Base-by-base conservation (phyloP, 2,888 invertebrate species). In the Theretra japonica region DNA sequence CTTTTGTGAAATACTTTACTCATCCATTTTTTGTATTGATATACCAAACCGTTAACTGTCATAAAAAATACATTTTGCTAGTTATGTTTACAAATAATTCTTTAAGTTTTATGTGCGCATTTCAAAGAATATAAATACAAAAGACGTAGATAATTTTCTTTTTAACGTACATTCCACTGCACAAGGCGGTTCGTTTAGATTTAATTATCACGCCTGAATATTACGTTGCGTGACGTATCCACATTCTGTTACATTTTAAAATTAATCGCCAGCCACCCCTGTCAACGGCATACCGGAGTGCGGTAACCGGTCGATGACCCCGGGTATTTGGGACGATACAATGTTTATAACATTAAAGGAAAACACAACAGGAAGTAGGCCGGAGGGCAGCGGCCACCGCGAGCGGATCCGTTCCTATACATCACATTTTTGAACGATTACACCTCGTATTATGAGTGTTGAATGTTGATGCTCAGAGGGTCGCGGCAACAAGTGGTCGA, bases 211-310 rank as follows among this genome's bases (percentile, higher is more conserved):
- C 79, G 80, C 78, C 76, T 79, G 75, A 65, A 21, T 60, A 71
- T 65, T 41, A 56, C 73, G 74, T 90, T 80, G 93, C 92, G 91
- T 93, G 91, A 81, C 79, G 78, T 77, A 82, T 83, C 81, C 86
- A 87, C 90, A 90, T 90, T 89, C 84, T 86, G 84, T 83, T 87
- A 86, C 88, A 88, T 91, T 93, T 93, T 89, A 90, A 90, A 92
- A 91, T 91, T 90, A 93, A 93, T 90, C 86, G 87, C 76, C 79
- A 81, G 81, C 88, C 88, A 89, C 93, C 93, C 93, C 88, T 91
- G 91, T 91, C 90, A 90, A 79, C 86, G 83, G 82, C 80, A 77
- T 75, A 76, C 76, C 75, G 82, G 83, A 83, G 81, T 82, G 82
- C 82, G 82, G 84, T 82, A 84, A 82, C 79, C 84, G 93, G 92